Percentiles rank a stretch among this genome's conserved stretches.
phyloP scores from a whole-genome alignment of 1,140 invertebrate genomes.

The Semibalanus balanoides region DNA sequence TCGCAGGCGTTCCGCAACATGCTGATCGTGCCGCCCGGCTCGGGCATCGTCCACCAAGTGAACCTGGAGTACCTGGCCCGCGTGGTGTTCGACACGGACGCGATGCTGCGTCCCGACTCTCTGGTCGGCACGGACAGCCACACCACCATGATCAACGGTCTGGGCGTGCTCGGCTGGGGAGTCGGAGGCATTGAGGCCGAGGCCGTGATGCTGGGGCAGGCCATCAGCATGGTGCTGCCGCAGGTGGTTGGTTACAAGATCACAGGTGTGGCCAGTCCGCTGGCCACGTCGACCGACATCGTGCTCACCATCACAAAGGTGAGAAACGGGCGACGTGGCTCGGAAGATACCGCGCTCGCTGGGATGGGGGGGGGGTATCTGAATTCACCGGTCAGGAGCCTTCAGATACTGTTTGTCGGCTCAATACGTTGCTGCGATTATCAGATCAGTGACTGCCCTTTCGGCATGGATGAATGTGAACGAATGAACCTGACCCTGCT shows the following conservation, averaged over 20 bases:
- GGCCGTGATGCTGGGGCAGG: constrained; percentile 84
- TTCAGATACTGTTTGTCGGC: too few species aligned
- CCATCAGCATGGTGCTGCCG: constrained; percentile 90
- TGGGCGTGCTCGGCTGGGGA: constrained; percentile 53
- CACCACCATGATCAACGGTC: constrained; percentile 97
- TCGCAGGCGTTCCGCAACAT: constrained; percentile 90
- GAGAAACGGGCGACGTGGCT: neutral
- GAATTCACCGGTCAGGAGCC: too few species aligned
- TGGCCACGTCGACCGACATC: constrained; percentile 92
- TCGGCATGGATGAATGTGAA: too few species aligned
- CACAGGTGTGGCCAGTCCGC: constrained; percentile 57
- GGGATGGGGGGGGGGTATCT: too few species aligned
- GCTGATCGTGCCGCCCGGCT: constrained; percentile 93
- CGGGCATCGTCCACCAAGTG: constrained; percentile 95
- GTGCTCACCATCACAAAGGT: constrained; percentile 91
- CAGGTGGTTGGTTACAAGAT: constrained; percentile 91
- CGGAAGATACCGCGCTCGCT: too few species aligned
- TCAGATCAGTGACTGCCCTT: too few species aligned
- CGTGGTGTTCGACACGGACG: constrained; percentile 67
- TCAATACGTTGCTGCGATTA: too few species aligned
- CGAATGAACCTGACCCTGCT: too few species aligned
- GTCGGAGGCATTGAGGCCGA: constrained; percentile 64
- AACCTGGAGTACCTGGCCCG: constrained; percentile 90
- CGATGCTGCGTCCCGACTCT: constrained; percentile 76
- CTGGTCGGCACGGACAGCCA: constrained; percentile 98